Evolutionary conservation across 2,113 vertebrate genomes (phyloP).

Genomic region (Anguilla rostrata): DNA sequence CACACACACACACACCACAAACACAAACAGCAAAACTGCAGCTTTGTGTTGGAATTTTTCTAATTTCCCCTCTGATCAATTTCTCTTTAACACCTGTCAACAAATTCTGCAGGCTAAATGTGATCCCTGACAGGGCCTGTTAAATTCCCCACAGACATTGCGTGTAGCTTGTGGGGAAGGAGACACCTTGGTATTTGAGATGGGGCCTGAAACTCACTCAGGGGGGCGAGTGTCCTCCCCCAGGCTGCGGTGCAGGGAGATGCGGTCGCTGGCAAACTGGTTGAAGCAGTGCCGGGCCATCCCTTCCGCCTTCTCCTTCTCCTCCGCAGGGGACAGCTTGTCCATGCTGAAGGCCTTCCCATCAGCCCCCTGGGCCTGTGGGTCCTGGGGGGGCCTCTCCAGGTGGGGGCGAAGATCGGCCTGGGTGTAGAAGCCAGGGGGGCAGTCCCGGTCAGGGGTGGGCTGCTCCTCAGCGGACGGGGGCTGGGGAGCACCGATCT

Average conservation of each 20-base stretch:
- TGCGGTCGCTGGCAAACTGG: constrained; percentile 90
- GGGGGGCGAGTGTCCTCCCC: constrained; percentile 89
- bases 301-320: constrained; percentile 82
- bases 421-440: constrained; percentile 75
- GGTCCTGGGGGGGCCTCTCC: constrained; percentile 81
- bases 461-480: constrained; percentile 42
- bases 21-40: too few relatives aligned
- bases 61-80: too few relatives aligned
- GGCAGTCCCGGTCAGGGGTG: constrained; percentile 64
- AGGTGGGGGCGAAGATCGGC: constrained; percentile 80
- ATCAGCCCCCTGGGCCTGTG: constrained; percentile 72
- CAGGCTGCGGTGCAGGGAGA: constrained; percentile 88
- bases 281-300: constrained; percentile 95
- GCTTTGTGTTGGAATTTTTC: too few relatives aligned
- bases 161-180: too few relatives aligned
- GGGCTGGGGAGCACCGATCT: constrained; percentile 80
- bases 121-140: too few relatives aligned
- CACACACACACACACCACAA: too few relatives aligned
- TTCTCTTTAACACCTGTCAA: too few relatives aligned
- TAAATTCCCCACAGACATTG: background rate
- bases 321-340: constrained; percentile 73
- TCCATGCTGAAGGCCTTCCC: constrained; percentile 77
- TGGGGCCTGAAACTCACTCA: constrained; percentile 76
- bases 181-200: background rate
- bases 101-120: too few relatives aligned